These are phyloP conservation scores for Monopterus albus DNA, from an alignment of 2,113 vertebrate genomes.

Conservation along the genomic window DNA sequence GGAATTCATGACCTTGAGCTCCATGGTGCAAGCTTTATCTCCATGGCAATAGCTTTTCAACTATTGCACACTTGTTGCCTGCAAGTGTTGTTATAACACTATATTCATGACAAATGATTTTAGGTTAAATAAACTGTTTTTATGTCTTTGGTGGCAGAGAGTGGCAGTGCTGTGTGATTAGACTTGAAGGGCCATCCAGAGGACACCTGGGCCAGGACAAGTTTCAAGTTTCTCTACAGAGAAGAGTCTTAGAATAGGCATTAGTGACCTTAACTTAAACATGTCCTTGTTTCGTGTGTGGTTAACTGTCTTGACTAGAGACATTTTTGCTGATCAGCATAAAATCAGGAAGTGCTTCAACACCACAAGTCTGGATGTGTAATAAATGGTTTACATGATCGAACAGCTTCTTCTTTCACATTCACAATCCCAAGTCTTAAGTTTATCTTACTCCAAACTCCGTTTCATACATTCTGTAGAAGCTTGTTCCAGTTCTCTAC, in stretches of 20 bases:
- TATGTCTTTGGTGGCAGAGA: not conserved
- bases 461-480: too few species aligned
- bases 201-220: not conserved
- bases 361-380: too few species aligned
- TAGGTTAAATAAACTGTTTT: not conserved
- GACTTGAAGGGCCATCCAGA: slow-evolving; percentile 21
- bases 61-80: too few species aligned
- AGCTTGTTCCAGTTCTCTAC: too few species aligned
- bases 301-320: slow-evolving; percentile 7
- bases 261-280: too few species aligned
- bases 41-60: not conserved
- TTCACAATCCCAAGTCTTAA: too few species aligned
- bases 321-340: not conserved
- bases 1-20: slow-evolving; percentile 48
- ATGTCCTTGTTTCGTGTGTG: too few species aligned
- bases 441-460: too few species aligned
- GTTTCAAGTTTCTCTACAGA: not conserved
- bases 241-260: not conserved
- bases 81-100: too few species aligned
- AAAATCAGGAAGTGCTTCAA: slow-evolving; percentile 17
- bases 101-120: slow-evolving; percentile 4
- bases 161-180: slow-evolving; percentile 17
- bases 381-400: too few species aligned
- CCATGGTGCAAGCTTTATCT: not conserved
- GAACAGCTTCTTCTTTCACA: too few species aligned